Evolutionary conservation across 2,888 invertebrate genomes (phyloP).

Genomic region (Altica lythri): DNA sequence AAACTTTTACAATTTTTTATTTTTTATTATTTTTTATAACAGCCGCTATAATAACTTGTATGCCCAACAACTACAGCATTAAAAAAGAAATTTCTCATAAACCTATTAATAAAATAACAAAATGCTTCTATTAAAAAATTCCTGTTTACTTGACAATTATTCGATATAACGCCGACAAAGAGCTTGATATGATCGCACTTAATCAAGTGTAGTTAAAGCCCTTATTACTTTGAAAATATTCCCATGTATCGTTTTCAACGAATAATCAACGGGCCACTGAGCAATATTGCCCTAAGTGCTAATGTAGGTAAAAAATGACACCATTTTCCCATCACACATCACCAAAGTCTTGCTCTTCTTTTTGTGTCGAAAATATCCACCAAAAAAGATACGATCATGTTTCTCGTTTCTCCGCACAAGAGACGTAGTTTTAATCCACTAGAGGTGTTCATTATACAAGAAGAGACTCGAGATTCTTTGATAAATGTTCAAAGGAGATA

Average conservation of each 20-base stretch:
- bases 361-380: conserved; percentile 6
- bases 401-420: conserved; percentile 25
- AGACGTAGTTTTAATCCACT: conserved; percentile 37
- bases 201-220: conserved; percentile 12
- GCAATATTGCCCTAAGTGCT: conserved; percentile 10
- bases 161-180: conserved; percentile 1
- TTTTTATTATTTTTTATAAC: too few species aligned
- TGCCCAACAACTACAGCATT: too few species aligned
- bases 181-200: conserved; percentile 1
- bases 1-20: too few species aligned
- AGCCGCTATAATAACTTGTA: too few species aligned
- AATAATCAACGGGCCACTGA: conserved; percentile 11
- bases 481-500: conserved; percentile 48
- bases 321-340: conserved; percentile 2
- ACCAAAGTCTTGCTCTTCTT: background rate
- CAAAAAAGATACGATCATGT: conserved; percentile 33
- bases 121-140: too few species aligned
- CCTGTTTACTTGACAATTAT: too few species aligned
- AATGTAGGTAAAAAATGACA: conserved; percentile 12
- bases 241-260: conserved; percentile 14
- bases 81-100: too few species aligned
- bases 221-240: conserved; percentile 14
- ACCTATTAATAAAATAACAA: too few species aligned
- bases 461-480: conserved; percentile 45
- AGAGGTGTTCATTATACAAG: conserved; percentile 46